Conservation (phyloP, 1,140 invertebrate species). For the Spodoptera litura region DNA sequence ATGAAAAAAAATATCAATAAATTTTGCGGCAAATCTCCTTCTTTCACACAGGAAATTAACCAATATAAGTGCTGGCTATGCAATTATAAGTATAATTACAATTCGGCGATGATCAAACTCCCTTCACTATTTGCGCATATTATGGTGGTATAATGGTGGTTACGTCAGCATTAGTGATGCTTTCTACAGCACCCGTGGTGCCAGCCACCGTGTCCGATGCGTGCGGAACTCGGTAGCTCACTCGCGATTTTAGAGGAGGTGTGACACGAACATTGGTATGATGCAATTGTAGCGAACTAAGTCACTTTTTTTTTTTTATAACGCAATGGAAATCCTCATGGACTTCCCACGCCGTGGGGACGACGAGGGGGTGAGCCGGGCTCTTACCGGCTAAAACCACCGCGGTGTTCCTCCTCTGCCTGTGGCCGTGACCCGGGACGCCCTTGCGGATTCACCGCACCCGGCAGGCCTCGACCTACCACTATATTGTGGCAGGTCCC, state of each 20-base stretch:
- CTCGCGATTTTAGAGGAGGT: neutral
- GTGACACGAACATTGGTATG: neutral
- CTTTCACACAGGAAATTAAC: neutral
- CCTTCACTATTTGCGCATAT: constrained; percentile 41
- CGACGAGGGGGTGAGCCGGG: too few species aligned
- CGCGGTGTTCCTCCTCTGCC: too few species aligned
- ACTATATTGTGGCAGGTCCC: too few species aligned
- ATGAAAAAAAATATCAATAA: neutral
- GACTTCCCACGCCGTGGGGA: too few species aligned
- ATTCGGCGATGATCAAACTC: constrained; percentile 1
- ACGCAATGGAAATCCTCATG: too few species aligned
- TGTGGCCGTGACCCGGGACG: too few species aligned
- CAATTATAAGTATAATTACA: constrained; percentile 16
- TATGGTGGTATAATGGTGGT: neutral
- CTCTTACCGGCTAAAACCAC: too few species aligned
- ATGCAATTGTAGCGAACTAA: neutral
- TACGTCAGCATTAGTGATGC: constrained; percentile 25
- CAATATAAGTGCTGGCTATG: neutral
- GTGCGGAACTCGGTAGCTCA: neutral
- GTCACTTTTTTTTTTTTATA: too few species aligned
- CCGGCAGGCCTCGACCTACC: too few species aligned
- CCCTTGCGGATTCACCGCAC: too few species aligned
- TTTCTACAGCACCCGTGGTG: constrained; percentile 19
- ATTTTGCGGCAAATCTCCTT: neutral
- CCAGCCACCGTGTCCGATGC: constrained; percentile 2